Base-by-base conservation (phyloP, 2,888 invertebrate species). In the Cephus sareptanus region DNA sequence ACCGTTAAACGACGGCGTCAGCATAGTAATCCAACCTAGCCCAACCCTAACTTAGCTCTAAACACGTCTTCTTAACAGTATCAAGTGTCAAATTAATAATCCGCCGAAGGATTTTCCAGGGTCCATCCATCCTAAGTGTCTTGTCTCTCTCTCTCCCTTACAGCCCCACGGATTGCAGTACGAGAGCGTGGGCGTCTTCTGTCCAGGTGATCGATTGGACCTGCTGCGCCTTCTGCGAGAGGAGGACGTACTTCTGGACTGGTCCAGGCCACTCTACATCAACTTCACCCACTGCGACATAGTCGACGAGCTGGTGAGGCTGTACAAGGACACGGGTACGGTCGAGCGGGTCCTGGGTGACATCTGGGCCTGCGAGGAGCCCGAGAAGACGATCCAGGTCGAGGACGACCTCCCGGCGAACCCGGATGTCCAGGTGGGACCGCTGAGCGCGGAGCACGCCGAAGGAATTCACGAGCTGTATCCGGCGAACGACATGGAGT, bases 401-500 rank as follows among this genome's bases (percentile, higher is more conserved):
- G 82, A 82, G 69, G 85, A 85, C 31, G 81, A 84, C 94, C 94
- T 83, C 92, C 93, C 86, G 93, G 94, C 82, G 91, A 93, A 86
- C 92, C 93, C 88, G 92, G 93, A 70, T 15, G 71, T 83, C 68
- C 76, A 88, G 85, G 94, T 97, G 94, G 94, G 95, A 90, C 96
- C 96, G 85, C 92, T 97, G 85, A 94, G 94, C 87, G 94, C 95
- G 74, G 96, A 96, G 90, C 95, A 97, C 92, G 96, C 96, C 91
- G 94, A 95, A 92, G 94, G 95, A 83, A 97, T 97, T 86, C 95
- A 97, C 93, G 96, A 96, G 89, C 92, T 97, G 87, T 97, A 97
- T 93, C 97, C 97, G 81, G 97, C 97, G 86, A 96, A 96, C 91
- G 96, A 97, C 91, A 96, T 97, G 94, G 97, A 97, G 92, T 96